A percentile compares a stretch with the other conserved stretches of the same genome.
Evolutionary conservation across 2,888 invertebrate genomes (phyloP).

Genomic region (Leptarthrus brevirostris): DNA sequence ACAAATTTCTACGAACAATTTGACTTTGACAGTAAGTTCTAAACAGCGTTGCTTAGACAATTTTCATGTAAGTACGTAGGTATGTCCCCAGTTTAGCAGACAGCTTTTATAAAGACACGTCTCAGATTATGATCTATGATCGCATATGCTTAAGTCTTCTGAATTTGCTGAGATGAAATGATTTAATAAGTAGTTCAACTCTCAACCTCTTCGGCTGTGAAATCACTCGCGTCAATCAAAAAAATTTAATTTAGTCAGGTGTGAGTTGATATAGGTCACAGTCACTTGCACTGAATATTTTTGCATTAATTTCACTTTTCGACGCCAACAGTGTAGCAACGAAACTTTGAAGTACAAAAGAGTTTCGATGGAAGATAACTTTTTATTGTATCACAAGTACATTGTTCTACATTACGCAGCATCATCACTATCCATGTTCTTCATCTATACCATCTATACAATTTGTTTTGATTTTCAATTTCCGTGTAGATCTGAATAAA

Average conservation of each 20-base stretch:
- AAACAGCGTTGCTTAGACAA: no score
- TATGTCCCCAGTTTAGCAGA: neutral
- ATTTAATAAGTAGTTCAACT: conserved; percentile 34
- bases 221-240: conserved; percentile 25
- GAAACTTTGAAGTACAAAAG: conserved; percentile 27
- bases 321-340: neutral
- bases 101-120: neutral
- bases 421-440: conserved; percentile 3
- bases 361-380: neutral
- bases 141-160: neutral
- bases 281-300: conserved; percentile 33
- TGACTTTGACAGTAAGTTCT: no score
- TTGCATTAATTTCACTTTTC: conserved; percentile 45
- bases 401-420: conserved; percentile 19
- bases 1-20: no score
- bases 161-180: conserved; percentile 20
- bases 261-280: conserved; percentile 13
- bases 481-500: neutral
- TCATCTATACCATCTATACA: neutral
- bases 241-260: conserved; percentile 10
- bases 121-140: conserved; percentile 24
- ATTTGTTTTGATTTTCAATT: conserved; percentile 21
- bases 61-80: no score
- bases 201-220: neutral
- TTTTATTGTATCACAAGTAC: neutral